phyloP scores from a whole-genome alignment of 2,797 vertebrate genomes.

The Helicolenus hilgendorfi region DNA sequence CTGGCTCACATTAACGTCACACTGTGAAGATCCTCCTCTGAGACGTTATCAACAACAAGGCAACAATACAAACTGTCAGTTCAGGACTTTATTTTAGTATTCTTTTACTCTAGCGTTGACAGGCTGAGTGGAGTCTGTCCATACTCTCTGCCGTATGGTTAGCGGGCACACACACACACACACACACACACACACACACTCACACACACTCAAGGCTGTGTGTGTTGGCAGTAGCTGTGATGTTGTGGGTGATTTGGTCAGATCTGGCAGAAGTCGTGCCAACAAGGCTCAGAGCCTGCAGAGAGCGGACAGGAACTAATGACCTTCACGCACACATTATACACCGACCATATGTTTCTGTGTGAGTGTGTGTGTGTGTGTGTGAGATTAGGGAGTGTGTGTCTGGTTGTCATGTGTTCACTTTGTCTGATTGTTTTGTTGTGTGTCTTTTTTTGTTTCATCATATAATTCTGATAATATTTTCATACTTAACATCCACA shows the following conservation, averaged over 20 bases:
- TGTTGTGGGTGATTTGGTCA: conserved; percentile 74
- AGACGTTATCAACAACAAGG: neutral
- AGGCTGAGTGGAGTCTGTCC: conserved; percentile 1
- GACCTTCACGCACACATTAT: conserved; percentile 72
- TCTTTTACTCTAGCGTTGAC: neutral
- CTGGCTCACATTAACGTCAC: neutral
- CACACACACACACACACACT: neutral
- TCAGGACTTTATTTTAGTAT: neutral
- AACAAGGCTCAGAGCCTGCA: conserved; percentile 51
- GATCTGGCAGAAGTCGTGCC: conserved; percentile 71
- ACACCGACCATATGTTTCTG: conserved; percentile 68
- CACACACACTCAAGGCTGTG: conserved; percentile 10
- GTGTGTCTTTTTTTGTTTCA: neutral
- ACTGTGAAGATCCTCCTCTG: neutral
- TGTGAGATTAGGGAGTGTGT: neutral
- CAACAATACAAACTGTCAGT: neutral
- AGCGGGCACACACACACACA: conserved; percentile 15
- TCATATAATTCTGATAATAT: neutral
- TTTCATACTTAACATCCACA: neutral
- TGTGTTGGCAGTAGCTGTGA: conserved; percentile 53
- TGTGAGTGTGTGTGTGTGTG: neutral
- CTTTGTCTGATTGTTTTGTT: neutral
- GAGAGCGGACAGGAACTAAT: conserved; percentile 77
- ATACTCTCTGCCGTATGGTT: conserved; percentile 23
- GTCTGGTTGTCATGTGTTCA: neutral